Evolutionary conservation across 2,888 invertebrate species (phyloP), one percentile per base, ranked within the genome.

Genomic region (Hololepta plana): DNA sequence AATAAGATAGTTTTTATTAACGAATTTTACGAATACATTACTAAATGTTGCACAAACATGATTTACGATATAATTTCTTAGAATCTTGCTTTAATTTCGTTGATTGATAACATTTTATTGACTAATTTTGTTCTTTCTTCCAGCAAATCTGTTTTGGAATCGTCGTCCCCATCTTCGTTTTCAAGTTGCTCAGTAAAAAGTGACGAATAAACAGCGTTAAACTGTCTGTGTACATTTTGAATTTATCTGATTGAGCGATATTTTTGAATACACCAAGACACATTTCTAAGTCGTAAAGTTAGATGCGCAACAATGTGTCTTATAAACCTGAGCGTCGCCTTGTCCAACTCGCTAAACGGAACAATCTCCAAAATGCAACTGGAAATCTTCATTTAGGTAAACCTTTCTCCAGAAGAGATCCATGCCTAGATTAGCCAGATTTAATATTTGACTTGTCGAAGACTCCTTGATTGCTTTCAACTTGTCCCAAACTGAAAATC

Each of bases 401-500:
- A 1, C 74, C 75, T 35, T 77, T 73, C 37, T 75, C 69, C 30
- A 58, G 29, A 93, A 70, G n/a, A 93, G 55, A 45, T 84, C 73
- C 4, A 68, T 67, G 4, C 88, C 51, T 32, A 91, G 67, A 46
- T 73, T 69, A 0, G 82, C 80, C 36, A 95, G 53, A 50, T 90
- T 87, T 0, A 64, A 59, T 22, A 75, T 52, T 42, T 76, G 70
- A 7, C 56, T 57, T 26, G 65, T 63, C 0, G 65, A 60, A 25
- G 76, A 60, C 2, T 60, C 59, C 7, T 71, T 64, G 20, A 93
- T 51, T 17, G 79, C 74, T 46, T 87, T 84, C 12, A 93, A 67
- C 46, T 82, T 81, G 51, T 95, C 93, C 93, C 93, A 95, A 4
- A 87, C 51, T 0, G 79, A 66, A 52, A 72, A 93, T 50, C 93